Evolutionary conservation across 2,888 invertebrate species (phyloP).

Genomic region (Morpho achilles): DNA sequence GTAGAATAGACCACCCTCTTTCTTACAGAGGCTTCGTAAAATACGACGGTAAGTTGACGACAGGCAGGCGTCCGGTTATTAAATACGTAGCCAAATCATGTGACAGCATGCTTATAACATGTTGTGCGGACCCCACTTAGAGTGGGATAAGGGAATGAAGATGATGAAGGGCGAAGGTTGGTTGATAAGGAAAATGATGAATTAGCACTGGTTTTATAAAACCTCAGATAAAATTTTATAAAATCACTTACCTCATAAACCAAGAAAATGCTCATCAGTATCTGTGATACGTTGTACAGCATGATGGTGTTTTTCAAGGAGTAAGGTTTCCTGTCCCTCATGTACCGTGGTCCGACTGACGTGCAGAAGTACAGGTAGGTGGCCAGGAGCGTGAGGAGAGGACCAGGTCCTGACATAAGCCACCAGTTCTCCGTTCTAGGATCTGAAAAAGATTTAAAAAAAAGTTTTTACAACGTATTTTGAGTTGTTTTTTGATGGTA

Average conservation of each 20-base stretch:
- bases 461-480: background rate
- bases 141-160: too few relatives aligned
- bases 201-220: background rate
- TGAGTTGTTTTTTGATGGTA: too few relatives aligned
- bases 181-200: too few relatives aligned
- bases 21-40: too few relatives aligned
- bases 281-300: conserved; percentile 93
- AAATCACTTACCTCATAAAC: conserved; percentile 60
- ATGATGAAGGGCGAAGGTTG: too few relatives aligned
- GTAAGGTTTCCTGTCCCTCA: conserved; percentile 86
- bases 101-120: too few relatives aligned
- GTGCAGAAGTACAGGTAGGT: conserved; percentile 86
- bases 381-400: conserved; percentile 82
- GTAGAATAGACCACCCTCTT: too few relatives aligned
- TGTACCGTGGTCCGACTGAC: conserved; percentile 86
- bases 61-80: too few relatives aligned
- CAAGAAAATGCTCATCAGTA: conserved; percentile 89
- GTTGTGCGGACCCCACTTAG: too few relatives aligned
- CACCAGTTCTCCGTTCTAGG: conserved; percentile 87
- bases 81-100: too few relatives aligned
- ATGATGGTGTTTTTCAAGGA: conserved; percentile 86
- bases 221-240: too few relatives aligned
- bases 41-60: too few relatives aligned
- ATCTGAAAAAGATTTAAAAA: conserved; percentile 71
- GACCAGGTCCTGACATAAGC: conserved; percentile 87